A percentile compares a stretch with the other conserved stretches of the same genome.
Conservation (phyloP, 2,888 invertebrate genomes). For the Melanophora roralis region DNA sequence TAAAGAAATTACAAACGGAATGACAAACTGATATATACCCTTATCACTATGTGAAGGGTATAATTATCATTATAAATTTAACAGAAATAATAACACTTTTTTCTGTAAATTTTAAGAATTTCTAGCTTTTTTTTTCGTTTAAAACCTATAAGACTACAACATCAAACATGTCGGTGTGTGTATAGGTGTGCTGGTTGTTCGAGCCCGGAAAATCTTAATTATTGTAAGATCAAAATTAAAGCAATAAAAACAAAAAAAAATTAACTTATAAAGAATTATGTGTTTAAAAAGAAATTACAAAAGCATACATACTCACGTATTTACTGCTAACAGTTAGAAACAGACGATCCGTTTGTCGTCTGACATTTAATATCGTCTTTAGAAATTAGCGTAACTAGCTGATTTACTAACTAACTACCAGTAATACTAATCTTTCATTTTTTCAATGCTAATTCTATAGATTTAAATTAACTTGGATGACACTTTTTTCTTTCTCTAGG, state of each 20-base stretch:
- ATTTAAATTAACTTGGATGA: slow-evolving; percentile 9
- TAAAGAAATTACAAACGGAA: too few relatives aligned
- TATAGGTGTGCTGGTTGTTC: not conserved
- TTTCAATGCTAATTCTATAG: slow-evolving; percentile 25
- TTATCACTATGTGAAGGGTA: too few relatives aligned
- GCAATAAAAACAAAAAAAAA: slow-evolving; percentile 10
- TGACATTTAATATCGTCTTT: not conserved
- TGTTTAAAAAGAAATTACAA: too few relatives aligned
- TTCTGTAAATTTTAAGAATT: not conserved
- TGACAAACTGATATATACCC: too few relatives aligned
- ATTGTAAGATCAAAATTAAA: slow-evolving; percentile 74
- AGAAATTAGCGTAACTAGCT: slow-evolving; percentile 1
- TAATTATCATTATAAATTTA: too few relatives aligned
- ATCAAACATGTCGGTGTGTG: not conserved
- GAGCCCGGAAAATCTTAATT: slow-evolving; percentile 78
- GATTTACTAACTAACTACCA: not conserved
- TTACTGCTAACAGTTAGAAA: too few relatives aligned
- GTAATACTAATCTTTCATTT: slow-evolving; percentile 1
- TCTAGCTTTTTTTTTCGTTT: not conserved
- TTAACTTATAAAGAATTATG: not conserved
- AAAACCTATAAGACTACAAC: too few relatives aligned
- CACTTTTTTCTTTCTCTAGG: not conserved
- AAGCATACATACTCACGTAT: too few relatives aligned
- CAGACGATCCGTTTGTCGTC: too few relatives aligned
- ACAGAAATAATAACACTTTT: not conserved